Conservation (phyloP, 2,113 vertebrate genomes). For the Poeciliopsis occidentalis region DNA sequence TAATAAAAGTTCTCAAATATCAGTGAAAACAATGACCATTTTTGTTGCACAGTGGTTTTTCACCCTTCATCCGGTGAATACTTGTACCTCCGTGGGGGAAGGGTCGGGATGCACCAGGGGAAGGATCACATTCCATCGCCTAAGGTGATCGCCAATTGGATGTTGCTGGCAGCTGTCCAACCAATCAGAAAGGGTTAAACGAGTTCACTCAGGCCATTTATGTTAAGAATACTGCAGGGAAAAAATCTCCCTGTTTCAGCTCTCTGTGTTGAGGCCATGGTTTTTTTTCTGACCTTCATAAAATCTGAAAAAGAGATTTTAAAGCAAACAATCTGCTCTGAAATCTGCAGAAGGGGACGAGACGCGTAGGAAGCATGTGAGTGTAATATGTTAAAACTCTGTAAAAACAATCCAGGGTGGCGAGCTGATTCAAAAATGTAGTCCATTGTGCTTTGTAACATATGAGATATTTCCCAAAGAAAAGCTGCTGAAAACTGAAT, state of each 20-base stretch:
- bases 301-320: background rate
- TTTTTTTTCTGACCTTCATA: background rate
- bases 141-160: constrained; percentile 35
- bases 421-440: background rate
- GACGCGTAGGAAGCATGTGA: background rate
- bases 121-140: constrained; percentile 11
- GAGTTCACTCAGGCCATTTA: constrained; percentile 51
- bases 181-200: constrained; percentile 40
- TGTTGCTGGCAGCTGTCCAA: constrained; percentile 19
- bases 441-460: background rate
- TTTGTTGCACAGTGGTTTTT: background rate
- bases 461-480: background rate
- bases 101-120: constrained; percentile 5
- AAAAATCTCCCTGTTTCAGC: constrained; percentile 22
- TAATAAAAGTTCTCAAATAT: background rate
- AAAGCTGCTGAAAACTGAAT: background rate
- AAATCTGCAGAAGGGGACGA: background rate
- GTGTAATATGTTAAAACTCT: background rate
- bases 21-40: background rate
- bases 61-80: background rate
- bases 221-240: constrained; percentile 5
- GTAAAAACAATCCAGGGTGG: background rate
- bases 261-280: background rate
- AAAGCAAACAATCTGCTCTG: background rate
- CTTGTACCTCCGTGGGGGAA: background rate